Evolutionary conservation across 1,140 invertebrate species (phyloP).

Genomic region (Drosophila malerkotliana): DNA sequence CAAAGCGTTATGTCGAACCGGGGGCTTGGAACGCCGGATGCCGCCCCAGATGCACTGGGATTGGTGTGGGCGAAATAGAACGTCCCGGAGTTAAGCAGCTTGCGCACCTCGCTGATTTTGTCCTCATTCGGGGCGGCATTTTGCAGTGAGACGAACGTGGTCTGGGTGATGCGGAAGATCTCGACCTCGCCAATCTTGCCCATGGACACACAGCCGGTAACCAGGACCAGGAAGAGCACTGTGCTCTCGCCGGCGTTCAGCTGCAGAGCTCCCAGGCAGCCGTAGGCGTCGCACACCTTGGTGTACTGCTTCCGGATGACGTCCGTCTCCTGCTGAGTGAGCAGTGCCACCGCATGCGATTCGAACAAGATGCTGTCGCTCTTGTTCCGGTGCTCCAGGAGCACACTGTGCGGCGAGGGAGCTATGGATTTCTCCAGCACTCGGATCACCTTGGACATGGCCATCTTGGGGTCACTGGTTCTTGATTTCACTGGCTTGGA

Average conservation of each 20-base stretch:
- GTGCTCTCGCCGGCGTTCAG: slow-evolving; percentile 93
- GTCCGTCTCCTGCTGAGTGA: slow-evolving; percentile 92
- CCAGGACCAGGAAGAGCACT: slow-evolving; percentile 93
- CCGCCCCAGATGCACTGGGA: slow-evolving; percentile 83
- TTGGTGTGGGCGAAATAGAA: slow-evolving; percentile 95
- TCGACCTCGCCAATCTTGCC: slow-evolving; percentile 97
- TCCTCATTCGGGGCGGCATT: slow-evolving; percentile 90
- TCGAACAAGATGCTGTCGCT: slow-evolving; percentile 94
- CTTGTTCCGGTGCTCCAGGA: slow-evolving; percentile 94
- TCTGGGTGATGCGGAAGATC: slow-evolving; percentile 96
- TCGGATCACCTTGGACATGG: slow-evolving; percentile 96
- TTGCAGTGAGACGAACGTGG: slow-evolving; percentile 93
- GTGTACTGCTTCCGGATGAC: slow-evolving; percentile 94
- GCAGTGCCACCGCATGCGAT: slow-evolving; percentile 91
- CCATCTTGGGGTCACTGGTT: slow-evolving; percentile 86
- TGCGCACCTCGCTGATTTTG: slow-evolving; percentile 91
- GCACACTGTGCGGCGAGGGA: slow-evolving; percentile 93
- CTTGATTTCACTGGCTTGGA: not conserved
- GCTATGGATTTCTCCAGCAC: slow-evolving; percentile 94
- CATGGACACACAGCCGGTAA: slow-evolving; percentile 97
- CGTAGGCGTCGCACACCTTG: slow-evolving; percentile 96
- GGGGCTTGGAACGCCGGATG: slow-evolving; percentile 54
- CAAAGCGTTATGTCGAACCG: slow-evolving; percentile 95
- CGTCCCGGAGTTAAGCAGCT: slow-evolving; percentile 97
- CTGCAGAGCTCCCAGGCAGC: slow-evolving; percentile 95